Evolutionary conservation across 2,888 invertebrate genomes (phyloP).

Genomic region (Synanthedon formicaeformis): DNA sequence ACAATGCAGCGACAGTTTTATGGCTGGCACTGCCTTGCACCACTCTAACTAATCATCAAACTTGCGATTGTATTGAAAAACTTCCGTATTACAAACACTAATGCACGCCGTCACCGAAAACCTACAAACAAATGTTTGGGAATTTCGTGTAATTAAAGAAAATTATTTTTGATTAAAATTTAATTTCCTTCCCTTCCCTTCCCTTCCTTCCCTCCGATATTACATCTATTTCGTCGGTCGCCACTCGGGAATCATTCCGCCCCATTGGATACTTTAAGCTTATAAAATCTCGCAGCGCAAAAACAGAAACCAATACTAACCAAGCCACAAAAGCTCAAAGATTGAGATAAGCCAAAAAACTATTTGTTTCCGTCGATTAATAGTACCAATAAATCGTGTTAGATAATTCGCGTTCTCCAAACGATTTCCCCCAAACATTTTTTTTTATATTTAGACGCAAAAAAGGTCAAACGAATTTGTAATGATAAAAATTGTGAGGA

Average conservation of each 20-base stretch:
- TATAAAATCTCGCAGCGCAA: too few relatives aligned
- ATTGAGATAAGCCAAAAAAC: conserved; percentile 14
- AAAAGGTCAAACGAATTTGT: conserved; percentile 24
- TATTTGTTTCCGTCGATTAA: conserved; percentile 27
- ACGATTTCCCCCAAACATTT: conserved; percentile 22
- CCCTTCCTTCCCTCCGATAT: too few relatives aligned
- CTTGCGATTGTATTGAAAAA: background rate
- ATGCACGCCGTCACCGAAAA: too few relatives aligned
- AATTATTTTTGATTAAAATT: too few relatives aligned
- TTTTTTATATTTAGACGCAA: conserved; percentile 30
- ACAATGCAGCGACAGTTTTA: background rate
- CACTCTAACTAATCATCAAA: conserved; percentile 3
- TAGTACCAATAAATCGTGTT: conserved; percentile 28
- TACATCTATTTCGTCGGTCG: too few relatives aligned
- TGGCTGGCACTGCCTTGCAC: conserved; percentile 8
- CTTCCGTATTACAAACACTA: background rate
- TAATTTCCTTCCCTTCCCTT: too few relatives aligned
- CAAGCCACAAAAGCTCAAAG: background rate
- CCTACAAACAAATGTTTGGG: too few relatives aligned
- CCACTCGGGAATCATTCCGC: too few relatives aligned
- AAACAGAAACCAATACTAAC: background rate
- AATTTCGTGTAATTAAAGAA: too few relatives aligned
- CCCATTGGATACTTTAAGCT: too few relatives aligned
- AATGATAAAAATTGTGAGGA: conserved; percentile 40
- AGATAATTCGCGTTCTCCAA: conserved; percentile 17